Evolutionary conservation across 1,140 invertebrate genomes (phyloP), one percentile per base, ranked within the genome.

Genomic region (Stratiolaelaps scimitus): DNA sequence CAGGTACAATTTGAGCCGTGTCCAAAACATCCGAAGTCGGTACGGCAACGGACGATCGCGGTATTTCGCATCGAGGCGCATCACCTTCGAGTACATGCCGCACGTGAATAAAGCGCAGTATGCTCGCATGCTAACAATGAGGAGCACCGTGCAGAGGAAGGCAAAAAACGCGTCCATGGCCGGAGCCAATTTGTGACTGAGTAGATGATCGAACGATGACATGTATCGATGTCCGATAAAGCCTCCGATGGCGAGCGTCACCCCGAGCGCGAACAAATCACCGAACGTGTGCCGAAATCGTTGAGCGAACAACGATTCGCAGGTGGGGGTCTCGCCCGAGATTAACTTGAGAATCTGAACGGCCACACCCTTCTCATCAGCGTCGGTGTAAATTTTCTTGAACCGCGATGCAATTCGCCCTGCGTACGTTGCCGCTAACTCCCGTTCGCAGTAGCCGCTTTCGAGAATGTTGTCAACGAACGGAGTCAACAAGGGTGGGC

Each of bases 1-100:
- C 15, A 60, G 53, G 26, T 60, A 34, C 26, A 60, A 23, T 60
- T 60, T 60, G 53, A 60, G 17, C 10, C 2, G 26, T 1, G 23
- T 60, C 53, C 53, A 60, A 15, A 26, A 60, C 26, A 60, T 60
- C 10, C 53, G 26, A 26, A 60, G 53, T 34, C 53, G 15, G 53
- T 19, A 60, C 15, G 53, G 53, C 23, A 60, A 10, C 10, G 53
- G 53, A 60, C 53, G 53, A 10, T 60, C 53, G 15, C 53, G 53
- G 34, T 60, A 60, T 34, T 60, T 60, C 26, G 53, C 53, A 60
- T 60, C 53, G 53, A 60, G 53, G 15, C 26, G 26, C 53, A 60
- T 60, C 53, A 60, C 53, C 34, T 60, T 26, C 53, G 53, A 60
- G 53, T 60, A 60, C 53, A 60, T 60, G 26, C 53, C 53, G 34